Evolutionary conservation across 2,797 vertebrate genomes (phyloP).

Genomic region (Pagetopsis macropterus): DNA sequence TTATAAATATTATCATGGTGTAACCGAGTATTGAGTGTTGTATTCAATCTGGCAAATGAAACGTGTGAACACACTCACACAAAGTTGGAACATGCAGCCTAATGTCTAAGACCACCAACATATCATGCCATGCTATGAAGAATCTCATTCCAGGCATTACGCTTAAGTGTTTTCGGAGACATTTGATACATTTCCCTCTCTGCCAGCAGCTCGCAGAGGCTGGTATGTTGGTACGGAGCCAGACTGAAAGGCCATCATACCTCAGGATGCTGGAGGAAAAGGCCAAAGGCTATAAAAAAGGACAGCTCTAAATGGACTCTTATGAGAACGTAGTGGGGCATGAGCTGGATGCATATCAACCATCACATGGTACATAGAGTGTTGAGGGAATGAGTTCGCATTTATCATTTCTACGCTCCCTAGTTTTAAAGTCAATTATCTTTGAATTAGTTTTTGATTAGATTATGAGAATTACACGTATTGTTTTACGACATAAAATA

Average conservation of each 20-base stretch:
- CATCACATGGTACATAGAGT: background rate
- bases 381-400: no score
- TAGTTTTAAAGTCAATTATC: no score
- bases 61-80: background rate
- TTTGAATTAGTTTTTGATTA: no score
- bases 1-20: no score
- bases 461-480: no score
- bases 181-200: constrained; percentile 8
- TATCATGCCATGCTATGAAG: background rate
- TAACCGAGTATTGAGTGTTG: no score
- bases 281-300: constrained; percentile 45
- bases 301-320: background rate
- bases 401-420: no score
- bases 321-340: background rate
- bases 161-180: constrained; percentile 5
- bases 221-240: constrained; percentile 9
- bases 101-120: background rate
- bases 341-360: background rate
- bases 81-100: constrained; percentile 1
- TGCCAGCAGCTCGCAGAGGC: background rate
- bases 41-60: background rate
- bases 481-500: no score
- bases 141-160: background rate
- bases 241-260: constrained; percentile 46
- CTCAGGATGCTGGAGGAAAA: constrained; percentile 33